Base-by-base conservation (phyloP, 2,888 invertebrate genomes). In the Hydraecia micacea region DNA sequence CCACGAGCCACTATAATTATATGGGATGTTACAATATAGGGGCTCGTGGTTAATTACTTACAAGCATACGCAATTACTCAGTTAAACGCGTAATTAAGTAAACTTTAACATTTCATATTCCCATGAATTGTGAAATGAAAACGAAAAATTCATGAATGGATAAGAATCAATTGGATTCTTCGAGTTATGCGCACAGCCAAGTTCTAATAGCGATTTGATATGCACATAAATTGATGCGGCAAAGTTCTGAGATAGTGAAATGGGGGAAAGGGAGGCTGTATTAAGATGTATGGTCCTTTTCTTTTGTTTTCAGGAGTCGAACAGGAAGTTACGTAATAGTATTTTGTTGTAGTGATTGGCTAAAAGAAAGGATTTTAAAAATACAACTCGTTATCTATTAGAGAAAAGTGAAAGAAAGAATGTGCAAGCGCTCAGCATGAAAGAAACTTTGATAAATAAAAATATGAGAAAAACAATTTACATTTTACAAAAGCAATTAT, bases 211-310 rank as follows among this genome's bases (percentile, higher is more conserved):
- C 91, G 90, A 91, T 93, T 91, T 92, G 90, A 91, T 94, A 95
- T 95, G 95, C 93, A 93, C 95, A 95, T 95, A 95, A 93, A 95
- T 95, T 95, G 92, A 87, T 65, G 67, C 42, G 49, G 65, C 8
- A 52, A 84, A 81, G 28, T 86, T 85, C 68, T 46, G 73, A 77
- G 86, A 78, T 84, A 86, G 81, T 78, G 62, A 78, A 77, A 79
- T 73, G 68, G 67, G 67, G 39, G 55, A 76, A 82, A 77, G 65
- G 42, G 78, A 78, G 60, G 46, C 21, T 18, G 73, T 52, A 42
- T 63, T 71, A 62, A 76, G 75, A 72, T 79, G 32, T 79, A 75
- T 73, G 49, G 42, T 73, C 28, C 72, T 79, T 84, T 84, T 83
- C 65, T 76, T 73, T 60, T 58, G 6, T 11, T 72, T 60, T 58